These are phyloP conservation scores for Pampusana beccarii DNA, from an alignment of 2,113 vertebrate genomes.

Conservation along the genomic window DNA sequence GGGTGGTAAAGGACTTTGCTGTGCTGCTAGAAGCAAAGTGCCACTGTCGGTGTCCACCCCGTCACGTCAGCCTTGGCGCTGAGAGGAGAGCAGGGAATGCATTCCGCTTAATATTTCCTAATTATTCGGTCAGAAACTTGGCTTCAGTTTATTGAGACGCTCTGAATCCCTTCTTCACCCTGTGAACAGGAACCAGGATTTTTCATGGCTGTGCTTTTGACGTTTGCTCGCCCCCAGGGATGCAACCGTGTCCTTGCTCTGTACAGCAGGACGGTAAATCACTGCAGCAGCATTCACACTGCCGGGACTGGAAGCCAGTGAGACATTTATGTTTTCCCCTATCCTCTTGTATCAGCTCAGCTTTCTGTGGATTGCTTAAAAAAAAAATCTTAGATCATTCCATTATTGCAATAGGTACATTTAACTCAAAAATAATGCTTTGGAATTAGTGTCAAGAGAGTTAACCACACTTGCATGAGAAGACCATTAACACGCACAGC, in stretches of 20 bases:
- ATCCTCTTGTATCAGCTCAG: neutral
- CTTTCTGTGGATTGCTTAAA: neutral
- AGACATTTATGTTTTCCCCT: neutral
- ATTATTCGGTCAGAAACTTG: neutral
- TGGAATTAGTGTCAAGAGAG: neutral
- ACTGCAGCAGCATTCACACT: neutral
- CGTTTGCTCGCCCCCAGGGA: neutral
- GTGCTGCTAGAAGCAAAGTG: neutral
- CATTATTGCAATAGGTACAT: neutral
- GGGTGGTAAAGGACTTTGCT: neutral
- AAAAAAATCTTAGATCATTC: neutral
- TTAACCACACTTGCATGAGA: neutral
- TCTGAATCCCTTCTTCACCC: neutral
- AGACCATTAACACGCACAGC: neutral
- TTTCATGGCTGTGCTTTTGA: neutral
- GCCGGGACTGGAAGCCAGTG: neutral
- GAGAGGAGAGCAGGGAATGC: fast-evolving
- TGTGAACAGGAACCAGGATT: neutral
- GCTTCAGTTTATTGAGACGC: neutral
- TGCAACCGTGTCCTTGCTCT: neutral
- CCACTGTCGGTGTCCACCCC: fast-evolving
- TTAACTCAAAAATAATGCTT: neutral
- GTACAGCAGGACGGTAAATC: neutral
- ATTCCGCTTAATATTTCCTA: neutral
- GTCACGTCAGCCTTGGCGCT: fast-evolving